phyloP scores from a whole-genome alignment of 1,140 invertebrate species.

The Orchesella cincta region DNA sequence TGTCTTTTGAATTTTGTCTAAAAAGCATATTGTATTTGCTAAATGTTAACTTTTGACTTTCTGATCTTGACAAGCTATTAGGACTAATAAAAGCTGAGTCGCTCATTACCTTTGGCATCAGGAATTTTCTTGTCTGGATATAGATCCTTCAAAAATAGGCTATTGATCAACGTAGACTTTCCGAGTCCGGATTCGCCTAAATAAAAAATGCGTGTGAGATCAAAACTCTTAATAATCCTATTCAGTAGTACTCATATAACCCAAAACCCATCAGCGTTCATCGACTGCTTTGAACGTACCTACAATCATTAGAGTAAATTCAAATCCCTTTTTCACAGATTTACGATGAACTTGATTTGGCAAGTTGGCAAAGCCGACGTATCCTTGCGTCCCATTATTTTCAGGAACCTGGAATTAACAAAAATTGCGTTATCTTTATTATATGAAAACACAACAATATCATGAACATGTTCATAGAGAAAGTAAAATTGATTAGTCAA shows the following conservation, averaged over 20 bases:
- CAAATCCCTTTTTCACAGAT: slow-evolving; percentile 96
- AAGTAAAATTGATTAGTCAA: too few relatives aligned
- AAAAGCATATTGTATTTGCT: neutral
- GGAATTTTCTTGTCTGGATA: slow-evolving; percentile 86
- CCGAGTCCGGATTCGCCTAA: slow-evolving; percentile 90
- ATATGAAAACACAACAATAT: too few relatives aligned
- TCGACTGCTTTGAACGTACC: slow-evolving; percentile 58
- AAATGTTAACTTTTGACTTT: too few relatives aligned
- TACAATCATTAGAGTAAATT: slow-evolving; percentile 97
- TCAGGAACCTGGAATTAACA: too few relatives aligned
- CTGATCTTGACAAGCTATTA: neutral
- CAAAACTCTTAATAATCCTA: neutral
- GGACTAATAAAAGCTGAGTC: neutral
- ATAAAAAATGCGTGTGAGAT: slow-evolving; percentile 36
- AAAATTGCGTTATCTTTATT: too few relatives aligned
- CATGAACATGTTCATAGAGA: too few relatives aligned
- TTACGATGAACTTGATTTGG: slow-evolving; percentile 96
- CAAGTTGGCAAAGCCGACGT: slow-evolving; percentile 89
- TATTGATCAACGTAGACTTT: slow-evolving; percentile 97
- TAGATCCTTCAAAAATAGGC: slow-evolving; percentile 93
- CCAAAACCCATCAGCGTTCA: neutral
- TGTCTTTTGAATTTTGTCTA: slow-evolving; percentile 85
- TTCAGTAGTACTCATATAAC: neutral
- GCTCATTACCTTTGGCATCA: slow-evolving; percentile 74
- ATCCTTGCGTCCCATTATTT: slow-evolving; percentile 79